A percentile compares a stretch with the other conserved stretches of the same genome.
Conservation (phyloP, 2,888 invertebrate species). For the Laothoe populi region DNA sequence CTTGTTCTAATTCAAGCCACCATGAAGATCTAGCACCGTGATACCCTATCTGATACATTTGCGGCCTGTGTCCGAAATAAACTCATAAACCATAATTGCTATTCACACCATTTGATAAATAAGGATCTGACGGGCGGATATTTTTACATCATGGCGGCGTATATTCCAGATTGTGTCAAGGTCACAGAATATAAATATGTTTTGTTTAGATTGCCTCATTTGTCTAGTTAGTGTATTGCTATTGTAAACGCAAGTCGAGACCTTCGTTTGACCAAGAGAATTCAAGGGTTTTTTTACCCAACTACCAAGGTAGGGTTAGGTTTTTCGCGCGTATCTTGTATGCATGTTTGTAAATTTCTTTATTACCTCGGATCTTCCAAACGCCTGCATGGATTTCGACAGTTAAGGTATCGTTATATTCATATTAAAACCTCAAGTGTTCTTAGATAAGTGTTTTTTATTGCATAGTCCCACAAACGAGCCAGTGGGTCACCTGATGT, state of each 20-base stretch:
- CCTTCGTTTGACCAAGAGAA: too few species aligned
- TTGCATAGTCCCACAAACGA: background rate
- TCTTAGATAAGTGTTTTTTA: too few species aligned
- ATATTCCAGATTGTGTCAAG: background rate
- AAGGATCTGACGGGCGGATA: background rate
- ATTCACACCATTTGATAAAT: background rate
- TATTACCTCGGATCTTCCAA: too few species aligned
- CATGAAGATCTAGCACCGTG: constrained; percentile 3
- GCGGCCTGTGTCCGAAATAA: constrained; percentile 1
- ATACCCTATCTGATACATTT: constrained; percentile 13
- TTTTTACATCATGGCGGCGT: background rate
- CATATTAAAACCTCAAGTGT: too few species aligned
- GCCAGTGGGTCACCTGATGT: too few species aligned
- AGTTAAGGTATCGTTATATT: too few species aligned
- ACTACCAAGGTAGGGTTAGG: too few species aligned
- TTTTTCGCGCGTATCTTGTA: too few species aligned
- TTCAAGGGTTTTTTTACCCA: too few species aligned
- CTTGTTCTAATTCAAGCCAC: constrained; percentile 6
- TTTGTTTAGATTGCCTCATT: background rate
- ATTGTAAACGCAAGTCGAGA: too few species aligned
- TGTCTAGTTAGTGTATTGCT: background rate
- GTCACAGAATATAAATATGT: background rate
- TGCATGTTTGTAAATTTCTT: too few species aligned
- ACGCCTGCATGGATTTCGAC: too few species aligned
- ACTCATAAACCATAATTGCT: constrained; percentile 8